Conservation (phyloP, 2,113 vertebrate species). For the Ciconia stormi region DNA sequence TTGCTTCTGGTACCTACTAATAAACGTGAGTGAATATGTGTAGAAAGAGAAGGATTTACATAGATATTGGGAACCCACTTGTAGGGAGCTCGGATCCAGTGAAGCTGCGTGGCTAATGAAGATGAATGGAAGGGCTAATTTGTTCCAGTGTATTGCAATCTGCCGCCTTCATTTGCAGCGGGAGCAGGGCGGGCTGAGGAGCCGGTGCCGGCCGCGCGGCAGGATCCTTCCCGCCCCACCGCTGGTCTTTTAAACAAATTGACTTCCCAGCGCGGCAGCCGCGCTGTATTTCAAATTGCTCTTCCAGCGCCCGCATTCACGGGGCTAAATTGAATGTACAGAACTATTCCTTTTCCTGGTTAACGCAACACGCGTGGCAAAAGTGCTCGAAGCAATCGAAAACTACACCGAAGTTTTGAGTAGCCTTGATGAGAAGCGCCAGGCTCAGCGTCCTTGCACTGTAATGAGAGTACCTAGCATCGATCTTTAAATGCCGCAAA, state of each 20-base stretch:
- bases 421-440: neutral
- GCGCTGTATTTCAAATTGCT: neutral
- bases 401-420: conserved; percentile 17
- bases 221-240: neutral
- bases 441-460: conserved; percentile 16
- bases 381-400: conserved; percentile 45
- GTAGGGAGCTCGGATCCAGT: neutral
- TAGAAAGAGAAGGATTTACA: neutral
- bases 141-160: neutral
- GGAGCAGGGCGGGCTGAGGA: neutral
- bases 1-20: neutral
- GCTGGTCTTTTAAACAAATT: neutral
- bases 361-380: neutral
- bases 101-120: neutral
- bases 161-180: neutral
- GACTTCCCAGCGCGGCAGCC: neutral
- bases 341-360: neutral
- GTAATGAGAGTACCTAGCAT: neutral
- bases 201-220: neutral
- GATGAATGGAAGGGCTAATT: neutral
- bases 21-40: neutral
- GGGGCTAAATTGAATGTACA: neutral
- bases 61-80: neutral
- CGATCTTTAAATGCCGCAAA: conserved; percentile 15
- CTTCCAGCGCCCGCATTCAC: neutral